phyloP scores from a whole-genome alignment of 1,140 invertebrate genomes.

The Geopemphigus sp. region DNA sequence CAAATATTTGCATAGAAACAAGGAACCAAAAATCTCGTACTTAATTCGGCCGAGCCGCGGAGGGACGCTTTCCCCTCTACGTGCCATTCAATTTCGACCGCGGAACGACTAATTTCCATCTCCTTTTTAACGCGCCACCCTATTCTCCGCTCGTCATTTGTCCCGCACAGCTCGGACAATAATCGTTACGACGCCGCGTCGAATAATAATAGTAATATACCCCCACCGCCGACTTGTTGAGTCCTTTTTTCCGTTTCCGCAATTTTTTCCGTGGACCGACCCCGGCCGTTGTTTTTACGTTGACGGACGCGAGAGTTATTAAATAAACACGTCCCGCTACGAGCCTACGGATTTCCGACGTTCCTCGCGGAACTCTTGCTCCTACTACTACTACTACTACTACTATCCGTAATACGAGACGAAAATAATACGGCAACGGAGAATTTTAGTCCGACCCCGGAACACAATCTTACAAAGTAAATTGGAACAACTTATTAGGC shows the following conservation, averaged over 20 bases:
- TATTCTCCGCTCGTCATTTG: conserved; percentile 35
- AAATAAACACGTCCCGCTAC: not conserved
- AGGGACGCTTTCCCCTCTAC: not conserved
- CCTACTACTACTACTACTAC: too few species aligned
- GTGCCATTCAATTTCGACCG: conserved; percentile 41
- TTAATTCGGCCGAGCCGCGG: not conserved
- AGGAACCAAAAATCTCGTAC: conserved; percentile 40
- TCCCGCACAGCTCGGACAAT: conserved; percentile 23
- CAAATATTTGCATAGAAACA: conserved; percentile 49
- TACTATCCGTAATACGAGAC: too few species aligned
- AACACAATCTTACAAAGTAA: conserved; percentile 25
- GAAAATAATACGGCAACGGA: too few species aligned
- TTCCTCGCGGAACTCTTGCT: too few species aligned
- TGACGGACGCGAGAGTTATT: not conserved
- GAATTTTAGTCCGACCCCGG: too few species aligned
- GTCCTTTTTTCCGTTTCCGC: not conserved
- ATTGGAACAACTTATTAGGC: conserved; percentile 30
- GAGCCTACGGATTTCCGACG: conserved; percentile 23
- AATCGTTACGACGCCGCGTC: too few species aligned
- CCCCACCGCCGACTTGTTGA: conserved; percentile 29
- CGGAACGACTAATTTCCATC: conserved; percentile 33
- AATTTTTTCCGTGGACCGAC: too few species aligned
- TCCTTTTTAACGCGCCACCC: conserved; percentile 10
- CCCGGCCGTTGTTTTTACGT: conserved; percentile 4
- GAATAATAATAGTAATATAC: conserved; percentile 32